These are phyloP conservation scores for Podarcis siculus DNA, from an alignment of 2,797 vertebrate genomes.

Conservation along the genomic window DNA sequence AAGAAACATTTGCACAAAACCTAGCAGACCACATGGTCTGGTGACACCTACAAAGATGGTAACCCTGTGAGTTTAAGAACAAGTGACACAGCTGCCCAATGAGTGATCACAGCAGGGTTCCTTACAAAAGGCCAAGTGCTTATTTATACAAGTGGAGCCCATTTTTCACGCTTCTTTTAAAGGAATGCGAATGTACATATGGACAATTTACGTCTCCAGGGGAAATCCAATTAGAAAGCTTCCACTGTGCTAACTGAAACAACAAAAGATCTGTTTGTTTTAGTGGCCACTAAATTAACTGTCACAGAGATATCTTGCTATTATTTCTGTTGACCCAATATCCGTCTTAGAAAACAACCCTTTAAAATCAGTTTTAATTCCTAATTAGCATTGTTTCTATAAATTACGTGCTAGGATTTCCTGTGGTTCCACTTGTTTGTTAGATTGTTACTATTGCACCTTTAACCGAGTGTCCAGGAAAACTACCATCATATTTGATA, in stretches of 20 bases:
- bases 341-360: constrained; percentile 11
- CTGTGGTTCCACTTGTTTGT: background rate
- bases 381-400: background rate
- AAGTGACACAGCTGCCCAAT: constrained; percentile 77
- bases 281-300: constrained; percentile 66
- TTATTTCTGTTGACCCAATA: constrained; percentile 31
- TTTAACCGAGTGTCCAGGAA: background rate
- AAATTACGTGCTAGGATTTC: background rate
- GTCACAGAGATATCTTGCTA: constrained; percentile 64
- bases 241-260: constrained; percentile 57
- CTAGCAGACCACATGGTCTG: constrained; percentile 75
- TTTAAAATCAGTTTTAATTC: background rate
- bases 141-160: constrained; percentile 86
- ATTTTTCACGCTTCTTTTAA: constrained; percentile 81
- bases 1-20: constrained; percentile 78
- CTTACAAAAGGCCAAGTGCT: constrained; percentile 75
- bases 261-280: constrained; percentile 63
- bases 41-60: constrained; percentile 77
- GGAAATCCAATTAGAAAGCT: constrained; percentile 80
- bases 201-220: constrained; percentile 78
- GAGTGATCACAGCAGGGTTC: constrained; percentile 78
- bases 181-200: constrained; percentile 80
- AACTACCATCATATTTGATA: background rate
- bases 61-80: constrained; percentile 72
- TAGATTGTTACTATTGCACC: constrained; percentile 9